phyloP scores from a whole-genome alignment of 1,140 invertebrate species.

The Centruroides sculpturatus region DNA sequence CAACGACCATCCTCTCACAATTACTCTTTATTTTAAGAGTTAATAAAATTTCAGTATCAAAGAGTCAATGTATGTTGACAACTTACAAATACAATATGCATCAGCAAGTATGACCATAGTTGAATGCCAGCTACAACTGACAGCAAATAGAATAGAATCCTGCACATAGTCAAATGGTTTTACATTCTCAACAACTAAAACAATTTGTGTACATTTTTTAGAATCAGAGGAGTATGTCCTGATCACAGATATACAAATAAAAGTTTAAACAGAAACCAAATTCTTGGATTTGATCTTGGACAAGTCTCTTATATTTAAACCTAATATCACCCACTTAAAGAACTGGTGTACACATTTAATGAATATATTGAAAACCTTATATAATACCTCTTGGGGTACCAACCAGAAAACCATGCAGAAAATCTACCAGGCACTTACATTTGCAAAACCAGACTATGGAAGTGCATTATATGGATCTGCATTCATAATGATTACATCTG shows the following conservation, averaged over 20 bases:
- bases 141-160: too few relatives aligned
- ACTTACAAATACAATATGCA: not conserved
- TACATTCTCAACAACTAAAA: not conserved
- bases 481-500: not conserved
- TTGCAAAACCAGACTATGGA: slow-evolving; percentile 8
- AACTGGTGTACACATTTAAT: not conserved
- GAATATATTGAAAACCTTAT: not conserved
- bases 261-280: not conserved
- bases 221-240: too few relatives aligned
- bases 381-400: not conserved
- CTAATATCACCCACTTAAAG: not conserved
- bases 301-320: not conserved
- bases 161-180: not conserved
- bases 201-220: too few relatives aligned
- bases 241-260: too few relatives aligned
- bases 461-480: slow-evolving; percentile 6
- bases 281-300: not conserved
- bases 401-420: too few relatives aligned
- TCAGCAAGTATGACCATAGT: not conserved
- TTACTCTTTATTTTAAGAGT: too few relatives aligned
- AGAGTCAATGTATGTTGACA: not conserved
- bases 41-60: not conserved
- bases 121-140: not conserved
- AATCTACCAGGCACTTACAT: not conserved
- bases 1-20: not conserved